Conservation (phyloP, 2,888 invertebrate genomes). For the Plebejus argus region DNA sequence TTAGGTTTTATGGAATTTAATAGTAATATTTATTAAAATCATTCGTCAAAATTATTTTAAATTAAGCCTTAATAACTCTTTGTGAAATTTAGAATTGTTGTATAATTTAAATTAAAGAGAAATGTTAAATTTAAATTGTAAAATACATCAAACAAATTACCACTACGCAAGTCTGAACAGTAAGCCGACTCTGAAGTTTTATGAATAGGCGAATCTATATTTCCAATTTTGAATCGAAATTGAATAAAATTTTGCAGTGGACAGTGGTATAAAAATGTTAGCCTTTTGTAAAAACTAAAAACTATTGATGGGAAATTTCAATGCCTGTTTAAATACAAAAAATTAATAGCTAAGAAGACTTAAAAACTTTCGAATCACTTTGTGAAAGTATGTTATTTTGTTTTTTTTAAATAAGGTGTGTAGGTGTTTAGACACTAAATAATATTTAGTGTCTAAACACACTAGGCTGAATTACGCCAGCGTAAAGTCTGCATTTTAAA, state of each 20-base stretch:
- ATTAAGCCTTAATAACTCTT: background rate
- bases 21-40: background rate
- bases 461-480: too few species aligned
- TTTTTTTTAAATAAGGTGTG: background rate
- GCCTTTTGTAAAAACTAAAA: background rate
- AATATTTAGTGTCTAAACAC: too few species aligned
- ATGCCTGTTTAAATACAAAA: too few species aligned
- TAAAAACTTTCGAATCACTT: background rate
- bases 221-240: background rate
- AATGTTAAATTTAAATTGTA: slow-evolving; percentile 1
- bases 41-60: background rate
- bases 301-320: background rate
- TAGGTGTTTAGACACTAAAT: too few species aligned
- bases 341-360: background rate
- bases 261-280: background rate
- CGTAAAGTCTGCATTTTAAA: too few species aligned
- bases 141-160: slow-evolving; percentile 8
- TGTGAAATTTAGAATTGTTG: background rate
- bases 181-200: background rate
- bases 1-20: background rate
- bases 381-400: too few species aligned
- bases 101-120: background rate
- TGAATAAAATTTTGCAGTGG: background rate
- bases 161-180: background rate
- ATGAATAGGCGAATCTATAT: background rate